Evolutionary conservation across 1,140 invertebrate species (phyloP).

Genomic region (Zeugodacus cucurbitae): DNA sequence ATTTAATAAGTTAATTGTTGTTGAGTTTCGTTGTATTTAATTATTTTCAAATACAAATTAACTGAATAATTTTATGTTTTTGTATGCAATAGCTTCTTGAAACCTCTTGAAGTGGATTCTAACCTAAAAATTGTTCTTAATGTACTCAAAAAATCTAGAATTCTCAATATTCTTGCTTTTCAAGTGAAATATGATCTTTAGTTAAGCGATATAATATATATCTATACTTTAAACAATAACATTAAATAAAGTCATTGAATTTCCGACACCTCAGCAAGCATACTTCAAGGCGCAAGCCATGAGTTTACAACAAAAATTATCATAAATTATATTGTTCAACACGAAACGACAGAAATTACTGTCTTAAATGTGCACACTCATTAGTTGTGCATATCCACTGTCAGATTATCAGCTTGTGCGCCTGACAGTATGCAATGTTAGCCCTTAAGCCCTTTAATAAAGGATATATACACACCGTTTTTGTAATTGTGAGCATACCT

Average conservation of each 20-base stretch:
- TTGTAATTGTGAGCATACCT: background rate
- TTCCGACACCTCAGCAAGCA: background rate
- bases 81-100: no score
- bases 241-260: background rate
- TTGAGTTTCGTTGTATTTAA: no score
- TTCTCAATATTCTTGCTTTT: no score
- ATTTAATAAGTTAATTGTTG: no score
- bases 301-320: background rate
- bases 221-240: background rate
- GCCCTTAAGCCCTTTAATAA: background rate
- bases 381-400: background rate
- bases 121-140: no score
- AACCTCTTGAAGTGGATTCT: no score
- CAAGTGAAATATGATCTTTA: no score
- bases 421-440: constrained; percentile 15
- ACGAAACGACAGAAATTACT: no score
- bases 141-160: no score
- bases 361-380: background rate
- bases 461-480: background rate
- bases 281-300: background rate
- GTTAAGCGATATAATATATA: no score
- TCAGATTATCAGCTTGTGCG: background rate
- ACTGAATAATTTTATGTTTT: no score
- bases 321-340: background rate
- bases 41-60: no score